These are phyloP conservation scores for Sylvia borin DNA, from an alignment of 2,797 vertebrate species.

Conservation along the genomic window DNA sequence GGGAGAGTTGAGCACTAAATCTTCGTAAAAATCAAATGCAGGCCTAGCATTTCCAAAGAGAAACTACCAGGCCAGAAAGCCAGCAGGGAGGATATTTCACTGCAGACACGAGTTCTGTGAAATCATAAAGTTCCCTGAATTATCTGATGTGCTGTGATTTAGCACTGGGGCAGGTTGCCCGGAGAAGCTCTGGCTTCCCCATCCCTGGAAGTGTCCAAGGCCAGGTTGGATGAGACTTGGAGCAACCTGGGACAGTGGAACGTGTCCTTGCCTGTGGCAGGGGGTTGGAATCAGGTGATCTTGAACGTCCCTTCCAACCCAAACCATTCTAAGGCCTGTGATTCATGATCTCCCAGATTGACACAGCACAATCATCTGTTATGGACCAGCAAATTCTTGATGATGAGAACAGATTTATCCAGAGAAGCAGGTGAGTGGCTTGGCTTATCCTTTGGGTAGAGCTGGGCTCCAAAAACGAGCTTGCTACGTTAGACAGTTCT, in stretches of 20 bases:
- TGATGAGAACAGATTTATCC: background rate
- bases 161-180: background rate
- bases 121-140: background rate
- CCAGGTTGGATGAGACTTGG: rapidly evolving
- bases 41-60: background rate
- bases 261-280: background rate
- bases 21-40: background rate
- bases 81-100: background rate
- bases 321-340: background rate
- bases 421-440: background rate
- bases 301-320: background rate
- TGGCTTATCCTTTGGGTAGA: background rate
- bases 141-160: background rate
- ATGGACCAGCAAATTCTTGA: background rate
- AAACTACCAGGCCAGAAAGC: background rate
- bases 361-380: background rate
- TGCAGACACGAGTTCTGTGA: background rate
- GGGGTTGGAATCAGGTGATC: background rate
- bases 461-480: background rate
- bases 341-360: background rate
- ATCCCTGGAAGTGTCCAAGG: background rate
- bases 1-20: background rate
- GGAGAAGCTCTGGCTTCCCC: background rate
- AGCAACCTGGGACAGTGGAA: background rate
- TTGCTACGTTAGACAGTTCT: background rate